These are phyloP conservation scores for Passer montanus DNA, from an alignment of 2,113 vertebrate species.

Conservation along the genomic window DNA sequence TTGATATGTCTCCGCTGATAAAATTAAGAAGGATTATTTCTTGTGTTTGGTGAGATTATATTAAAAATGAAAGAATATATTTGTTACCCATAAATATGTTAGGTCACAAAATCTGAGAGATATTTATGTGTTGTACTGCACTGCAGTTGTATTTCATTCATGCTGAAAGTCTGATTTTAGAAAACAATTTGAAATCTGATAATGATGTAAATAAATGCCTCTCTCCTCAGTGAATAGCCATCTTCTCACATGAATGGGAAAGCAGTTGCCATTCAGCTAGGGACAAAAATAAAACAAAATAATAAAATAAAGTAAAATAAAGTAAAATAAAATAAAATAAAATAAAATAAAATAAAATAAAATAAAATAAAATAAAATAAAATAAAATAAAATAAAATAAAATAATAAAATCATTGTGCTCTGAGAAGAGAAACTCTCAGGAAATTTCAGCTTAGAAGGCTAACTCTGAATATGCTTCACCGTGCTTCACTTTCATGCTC, in stretches of 20 bases:
- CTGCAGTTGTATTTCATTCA: background rate
- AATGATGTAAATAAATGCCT: background rate
- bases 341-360: background rate
- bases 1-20: constrained; percentile 12
- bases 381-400: background rate
- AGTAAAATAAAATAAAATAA: background rate
- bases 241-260: background rate
- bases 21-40: constrained; percentile 17
- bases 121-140: background rate
- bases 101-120: background rate
- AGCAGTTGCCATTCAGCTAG: background rate
- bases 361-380: background rate
- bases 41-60: background rate
- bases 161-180: background rate
- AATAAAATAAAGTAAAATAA: background rate
- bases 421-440: background rate
- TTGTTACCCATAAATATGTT: background rate
- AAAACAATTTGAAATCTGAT: background rate
- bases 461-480: background rate
- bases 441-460: background rate
- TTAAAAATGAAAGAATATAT: background rate
- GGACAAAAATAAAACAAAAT: background rate
- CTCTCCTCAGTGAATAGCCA: background rate
- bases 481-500: background rate
- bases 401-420: background rate